Conservation (phyloP, 2,797 vertebrate species). For the Alosa sapidissima region DNA sequence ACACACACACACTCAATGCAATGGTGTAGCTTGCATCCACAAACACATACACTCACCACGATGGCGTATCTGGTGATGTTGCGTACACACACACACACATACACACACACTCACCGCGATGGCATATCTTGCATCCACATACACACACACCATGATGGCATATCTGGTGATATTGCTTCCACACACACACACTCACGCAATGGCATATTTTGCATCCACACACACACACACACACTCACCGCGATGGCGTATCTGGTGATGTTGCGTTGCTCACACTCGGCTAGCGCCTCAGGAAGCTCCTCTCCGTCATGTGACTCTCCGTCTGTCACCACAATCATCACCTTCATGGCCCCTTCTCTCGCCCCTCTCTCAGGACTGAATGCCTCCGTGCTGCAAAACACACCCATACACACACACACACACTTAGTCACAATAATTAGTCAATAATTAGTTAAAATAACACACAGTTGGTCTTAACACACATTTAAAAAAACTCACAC, state of each 20-base stretch:
- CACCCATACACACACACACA: constrained; percentile 32
- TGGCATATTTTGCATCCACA: constrained; percentile 73
- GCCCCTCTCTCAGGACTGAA: constrained; percentile 84
- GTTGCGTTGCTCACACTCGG: constrained; percentile 81
- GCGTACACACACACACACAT: constrained; percentile 44
- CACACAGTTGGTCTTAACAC: too few relatives aligned
- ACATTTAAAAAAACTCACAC: background rate
- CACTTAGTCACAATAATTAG: too few relatives aligned
- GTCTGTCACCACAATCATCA: constrained; percentile 95
- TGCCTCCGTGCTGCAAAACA: constrained; percentile 79
- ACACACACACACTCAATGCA: constrained; percentile 75
- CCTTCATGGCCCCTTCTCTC: constrained; percentile 82
- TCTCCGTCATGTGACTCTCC: constrained; percentile 94
- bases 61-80: constrained; percentile 93
- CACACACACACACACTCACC: constrained; percentile 70
- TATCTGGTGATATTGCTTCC: constrained; percentile 87
- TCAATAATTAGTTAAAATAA: too few relatives aligned
- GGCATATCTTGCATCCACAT: constrained; percentile 79
- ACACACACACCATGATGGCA: constrained; percentile 86
- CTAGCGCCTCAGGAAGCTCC: constrained; percentile 80
- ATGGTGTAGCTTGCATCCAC: constrained; percentile 78
- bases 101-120: constrained; percentile 76
- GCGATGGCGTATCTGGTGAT: constrained; percentile 94
- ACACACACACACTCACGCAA: constrained; percentile 80
- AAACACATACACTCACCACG: constrained; percentile 79